A percentile compares a stretch with the other conserved stretches of the same genome.
Conservation (phyloP, 2,113 vertebrate species). For the Scatophagus argus region DNA sequence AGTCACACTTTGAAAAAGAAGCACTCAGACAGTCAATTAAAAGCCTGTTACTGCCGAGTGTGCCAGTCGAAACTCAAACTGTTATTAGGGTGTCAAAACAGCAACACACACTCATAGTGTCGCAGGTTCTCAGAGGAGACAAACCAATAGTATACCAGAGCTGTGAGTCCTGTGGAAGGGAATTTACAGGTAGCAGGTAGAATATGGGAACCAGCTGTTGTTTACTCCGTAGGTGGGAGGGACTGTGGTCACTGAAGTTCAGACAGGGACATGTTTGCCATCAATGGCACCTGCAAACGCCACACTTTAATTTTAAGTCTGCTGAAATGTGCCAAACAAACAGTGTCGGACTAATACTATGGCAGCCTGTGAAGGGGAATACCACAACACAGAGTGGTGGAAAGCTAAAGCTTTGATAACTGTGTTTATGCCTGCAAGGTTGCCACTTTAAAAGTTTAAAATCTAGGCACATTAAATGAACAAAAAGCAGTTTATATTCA, state of each 20-base stretch:
- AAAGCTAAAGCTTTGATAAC: background rate
- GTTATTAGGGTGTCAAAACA: conserved; percentile 41
- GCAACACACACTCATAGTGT: conserved; percentile 3
- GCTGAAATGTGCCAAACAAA: conserved; percentile 30
- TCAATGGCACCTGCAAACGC: conserved; percentile 16
- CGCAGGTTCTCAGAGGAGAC: conserved; percentile 9
- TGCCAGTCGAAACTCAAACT: conserved; percentile 31
- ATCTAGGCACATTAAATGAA: background rate
- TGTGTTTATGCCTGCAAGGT: background rate
- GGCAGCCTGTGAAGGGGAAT: background rate
- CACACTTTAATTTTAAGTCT: conserved; percentile 12
- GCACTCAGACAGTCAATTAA: conserved; percentile 30
- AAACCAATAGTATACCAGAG: conserved; percentile 11
- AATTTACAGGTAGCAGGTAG: conserved; percentile 57
- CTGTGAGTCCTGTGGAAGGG: conserved; percentile 30
- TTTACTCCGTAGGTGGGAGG: conserved; percentile 47
- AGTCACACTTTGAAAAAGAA: conserved; percentile 24
- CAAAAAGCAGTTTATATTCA: background rate
- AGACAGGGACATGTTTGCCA: background rate
- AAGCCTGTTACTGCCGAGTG: conserved; percentile 15
- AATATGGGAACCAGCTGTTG: conserved; percentile 66
- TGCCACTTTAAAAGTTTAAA: background rate
- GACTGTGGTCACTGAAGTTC: conserved; percentile 39
- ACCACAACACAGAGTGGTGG: background rate
- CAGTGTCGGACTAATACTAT: background rate